Evolutionary conservation across 2,888 invertebrate genomes (phyloP).

Genomic region (Adelphocoris suturalis): DNA sequence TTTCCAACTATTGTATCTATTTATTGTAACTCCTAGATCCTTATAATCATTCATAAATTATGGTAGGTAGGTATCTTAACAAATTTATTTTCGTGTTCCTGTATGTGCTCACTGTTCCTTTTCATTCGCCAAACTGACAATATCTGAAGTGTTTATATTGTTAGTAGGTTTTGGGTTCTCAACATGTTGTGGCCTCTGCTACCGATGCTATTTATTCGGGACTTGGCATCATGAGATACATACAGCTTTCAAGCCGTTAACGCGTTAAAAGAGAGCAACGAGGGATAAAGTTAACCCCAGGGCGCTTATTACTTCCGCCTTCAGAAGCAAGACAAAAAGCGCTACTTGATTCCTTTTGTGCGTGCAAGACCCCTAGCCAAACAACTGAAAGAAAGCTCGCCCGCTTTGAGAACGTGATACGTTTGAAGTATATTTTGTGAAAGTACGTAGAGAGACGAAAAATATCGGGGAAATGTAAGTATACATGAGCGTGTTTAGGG

Average conservation of each 20-base stretch:
- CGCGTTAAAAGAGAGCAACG: constrained; percentile 36
- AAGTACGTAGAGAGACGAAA: background rate
- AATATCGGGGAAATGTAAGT: background rate
- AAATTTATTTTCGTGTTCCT: too few relatives aligned
- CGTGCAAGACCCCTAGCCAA: constrained; percentile 30
- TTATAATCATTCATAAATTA: too few relatives aligned
- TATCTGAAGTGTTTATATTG: too few relatives aligned
- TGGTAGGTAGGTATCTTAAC: too few relatives aligned
- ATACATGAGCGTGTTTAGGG: background rate
- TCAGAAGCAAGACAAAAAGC: constrained; percentile 9
- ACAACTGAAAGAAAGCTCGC: background rate
- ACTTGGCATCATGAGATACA: background rate
- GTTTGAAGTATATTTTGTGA: constrained; percentile 32
- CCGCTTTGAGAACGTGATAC: constrained; percentile 32
- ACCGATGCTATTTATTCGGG: background rate
- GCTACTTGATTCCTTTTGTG: constrained; percentile 39
- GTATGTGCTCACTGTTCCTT: too few relatives aligned
- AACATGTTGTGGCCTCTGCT: too few relatives aligned
- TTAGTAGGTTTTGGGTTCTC: too few relatives aligned
- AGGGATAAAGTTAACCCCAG: constrained; percentile 29
- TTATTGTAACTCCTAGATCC: too few relatives aligned
- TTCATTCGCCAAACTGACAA: too few relatives aligned
- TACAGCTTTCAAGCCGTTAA: background rate
- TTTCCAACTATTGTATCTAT: too few relatives aligned
- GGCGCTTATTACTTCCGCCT: constrained; percentile 30